Evolutionary conservation across 1,140 invertebrate species (phyloP).

Genomic region (Drosophila eugracilis): DNA sequence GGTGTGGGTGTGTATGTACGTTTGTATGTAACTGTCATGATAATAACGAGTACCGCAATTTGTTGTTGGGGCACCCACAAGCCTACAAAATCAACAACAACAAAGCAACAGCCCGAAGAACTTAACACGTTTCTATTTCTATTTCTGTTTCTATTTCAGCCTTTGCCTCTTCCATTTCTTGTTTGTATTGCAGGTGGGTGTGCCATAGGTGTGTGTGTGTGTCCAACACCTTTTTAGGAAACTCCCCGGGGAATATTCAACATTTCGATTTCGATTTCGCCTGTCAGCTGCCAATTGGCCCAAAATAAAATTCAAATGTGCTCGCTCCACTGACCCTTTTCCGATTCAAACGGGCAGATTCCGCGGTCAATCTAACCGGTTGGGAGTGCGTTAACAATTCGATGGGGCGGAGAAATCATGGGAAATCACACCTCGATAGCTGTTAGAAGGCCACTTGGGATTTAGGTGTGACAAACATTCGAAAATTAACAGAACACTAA

Average conservation of each 20-base stretch:
- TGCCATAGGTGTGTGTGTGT: background rate
- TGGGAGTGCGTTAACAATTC: background rate
- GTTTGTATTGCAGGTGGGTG: background rate
- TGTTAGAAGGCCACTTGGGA: background rate
- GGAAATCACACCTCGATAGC: background rate
- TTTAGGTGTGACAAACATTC: background rate
- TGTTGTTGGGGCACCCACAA: slow-evolving; percentile 63
- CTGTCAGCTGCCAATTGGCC: slow-evolving; percentile 23
- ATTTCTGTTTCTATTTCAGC: slow-evolving; percentile 17
- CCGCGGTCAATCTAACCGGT: background rate
- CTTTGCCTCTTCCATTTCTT: background rate
- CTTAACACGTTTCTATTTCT: slow-evolving; percentile 65
- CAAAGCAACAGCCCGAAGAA: slow-evolving; percentile 41
- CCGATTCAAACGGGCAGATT: background rate
- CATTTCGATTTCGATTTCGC: slow-evolving; percentile 27
- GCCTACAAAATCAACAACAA: slow-evolving; percentile 42
- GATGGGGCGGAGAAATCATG: background rate
- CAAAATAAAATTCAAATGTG: slow-evolving; percentile 5
- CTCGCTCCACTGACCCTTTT: slow-evolving; percentile 12
- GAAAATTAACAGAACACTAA: no score
- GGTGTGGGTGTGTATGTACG: slow-evolving; percentile 13
- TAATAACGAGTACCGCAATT: slow-evolving; percentile 78
- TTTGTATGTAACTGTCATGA: slow-evolving; percentile 44
- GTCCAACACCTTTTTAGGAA: slow-evolving; percentile 32
- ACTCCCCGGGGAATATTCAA: slow-evolving; percentile 4